Conservation (phyloP, 2,888 invertebrate genomes). For the Dryobotodes eremita region DNA sequence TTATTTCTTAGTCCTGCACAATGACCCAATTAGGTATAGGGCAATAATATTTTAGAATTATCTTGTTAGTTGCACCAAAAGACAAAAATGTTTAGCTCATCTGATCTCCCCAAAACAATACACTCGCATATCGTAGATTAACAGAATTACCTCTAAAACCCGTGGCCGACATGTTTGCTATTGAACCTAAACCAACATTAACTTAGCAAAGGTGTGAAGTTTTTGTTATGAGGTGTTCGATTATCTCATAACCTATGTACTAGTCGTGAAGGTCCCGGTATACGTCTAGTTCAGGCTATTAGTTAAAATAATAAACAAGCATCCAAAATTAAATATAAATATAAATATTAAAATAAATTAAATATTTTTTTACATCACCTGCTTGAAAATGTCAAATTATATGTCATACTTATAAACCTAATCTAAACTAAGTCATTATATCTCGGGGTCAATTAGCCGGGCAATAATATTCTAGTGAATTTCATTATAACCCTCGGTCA, state of each 20-base stretch:
- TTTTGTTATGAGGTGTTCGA: constrained; percentile 29
- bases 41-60: not conserved
- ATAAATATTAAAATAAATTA: too few relatives aligned
- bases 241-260: constrained; percentile 16
- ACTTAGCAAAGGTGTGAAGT: constrained; percentile 29
- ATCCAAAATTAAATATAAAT: not conserved
- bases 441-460: not conserved
- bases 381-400: not conserved
- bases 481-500: not conserved
- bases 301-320: not conserved
- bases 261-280: not conserved
- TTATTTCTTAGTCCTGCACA: not conserved
- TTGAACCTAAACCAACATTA: constrained; percentile 57
- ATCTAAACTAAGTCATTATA: not conserved
- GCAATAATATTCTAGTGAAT: not conserved
- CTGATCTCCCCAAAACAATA: constrained; percentile 7
- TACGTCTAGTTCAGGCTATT: not conserved
- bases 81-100: not conserved
- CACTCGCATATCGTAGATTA: constrained; percentile 12
- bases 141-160: constrained; percentile 35
- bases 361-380: not conserved
- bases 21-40: not conserved
- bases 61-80: not conserved
- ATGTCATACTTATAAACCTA: not conserved
- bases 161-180: constrained; percentile 25